These are phyloP conservation scores for Drosophila paramelanica DNA, from an alignment of 2,888 invertebrate genomes.

Conservation along the genomic window DNA sequence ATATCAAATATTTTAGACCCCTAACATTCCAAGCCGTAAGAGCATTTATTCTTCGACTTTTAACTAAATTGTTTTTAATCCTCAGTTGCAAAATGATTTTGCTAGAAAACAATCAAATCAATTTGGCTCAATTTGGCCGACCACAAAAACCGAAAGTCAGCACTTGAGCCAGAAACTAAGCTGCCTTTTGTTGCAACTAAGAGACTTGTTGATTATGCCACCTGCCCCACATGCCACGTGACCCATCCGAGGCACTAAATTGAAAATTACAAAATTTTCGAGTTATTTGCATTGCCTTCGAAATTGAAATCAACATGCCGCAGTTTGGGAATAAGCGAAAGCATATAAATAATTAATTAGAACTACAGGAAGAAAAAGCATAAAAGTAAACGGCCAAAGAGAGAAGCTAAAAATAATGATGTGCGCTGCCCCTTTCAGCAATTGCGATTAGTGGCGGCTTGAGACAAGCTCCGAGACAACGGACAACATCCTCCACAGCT, in stretches of 20 bases:
- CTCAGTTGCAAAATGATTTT: background rate
- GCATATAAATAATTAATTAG: slow-evolving; percentile 68
- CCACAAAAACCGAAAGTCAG: slow-evolving; percentile 32
- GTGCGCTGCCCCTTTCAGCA: slow-evolving; percentile 45
- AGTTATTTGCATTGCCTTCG: slow-evolving; percentile 36
- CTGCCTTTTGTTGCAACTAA: slow-evolving; percentile 10
- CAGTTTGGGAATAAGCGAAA: slow-evolving; percentile 61
- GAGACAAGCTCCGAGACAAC: slow-evolving; percentile 40
- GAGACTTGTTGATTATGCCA: slow-evolving; percentile 55
- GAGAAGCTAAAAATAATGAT: slow-evolving; percentile 47
- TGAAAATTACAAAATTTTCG: slow-evolving; percentile 49
- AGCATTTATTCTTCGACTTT: background rate
- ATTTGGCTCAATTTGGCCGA: slow-evolving; percentile 22
- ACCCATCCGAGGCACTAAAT: slow-evolving; percentile 34
- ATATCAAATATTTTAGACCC: background rate
- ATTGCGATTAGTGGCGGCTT: slow-evolving; percentile 56
- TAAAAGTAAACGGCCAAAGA: slow-evolving; percentile 5
- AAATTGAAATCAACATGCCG: slow-evolving; percentile 70
- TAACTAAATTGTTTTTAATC: background rate
- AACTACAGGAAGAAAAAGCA: slow-evolving; percentile 15
- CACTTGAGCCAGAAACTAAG: slow-evolving; percentile 4
- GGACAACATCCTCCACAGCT: slow-evolving; percentile 44
- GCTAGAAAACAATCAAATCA: slow-evolving; percentile 2
- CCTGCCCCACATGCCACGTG: slow-evolving; percentile 8
- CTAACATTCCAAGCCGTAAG: background rate